A percentile compares a stretch with the other conserved stretches of the same genome.
Evolutionary conservation across 2,797 vertebrate species (phyloP).

Genomic region (Pteronotus mesoamericanus): DNA sequence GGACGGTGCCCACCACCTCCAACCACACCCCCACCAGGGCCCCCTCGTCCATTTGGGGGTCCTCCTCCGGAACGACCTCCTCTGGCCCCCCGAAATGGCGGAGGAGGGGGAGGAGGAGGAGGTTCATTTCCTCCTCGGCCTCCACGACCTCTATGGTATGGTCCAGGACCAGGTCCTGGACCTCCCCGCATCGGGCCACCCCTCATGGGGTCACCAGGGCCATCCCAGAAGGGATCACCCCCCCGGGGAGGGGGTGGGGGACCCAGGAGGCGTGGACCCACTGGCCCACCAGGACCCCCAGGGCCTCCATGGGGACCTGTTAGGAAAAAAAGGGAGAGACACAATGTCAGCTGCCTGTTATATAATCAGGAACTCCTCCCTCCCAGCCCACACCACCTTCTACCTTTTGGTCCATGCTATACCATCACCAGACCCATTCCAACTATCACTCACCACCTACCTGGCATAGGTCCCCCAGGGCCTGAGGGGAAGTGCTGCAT

Average conservation of each 20-base stretch:
- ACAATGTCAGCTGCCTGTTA: neutral
- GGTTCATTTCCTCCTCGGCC: constrained; percentile 87
- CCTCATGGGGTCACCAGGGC: constrained; percentile 86
- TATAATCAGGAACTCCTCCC: neutral
- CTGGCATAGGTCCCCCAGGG: constrained; percentile 81
- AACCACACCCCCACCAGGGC: constrained; percentile 81
- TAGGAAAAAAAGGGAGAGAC: neutral
- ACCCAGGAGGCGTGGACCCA: constrained; percentile 78
- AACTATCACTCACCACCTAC: constrained; percentile 46
- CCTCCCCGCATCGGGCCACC: constrained; percentile 82
- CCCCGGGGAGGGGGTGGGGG: constrained; percentile 88
- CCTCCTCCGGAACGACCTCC: constrained; percentile 85
- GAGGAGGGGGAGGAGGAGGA: constrained; percentile 82
- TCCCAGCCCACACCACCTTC: neutral
- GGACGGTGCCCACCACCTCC: constrained; percentile 73
- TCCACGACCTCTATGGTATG: constrained; percentile 89
- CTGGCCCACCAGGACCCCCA: constrained; percentile 76
- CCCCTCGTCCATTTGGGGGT: constrained; percentile 84
- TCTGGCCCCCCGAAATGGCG: constrained; percentile 84
- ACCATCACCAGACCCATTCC: neutral
- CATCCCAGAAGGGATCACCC: constrained; percentile 89
- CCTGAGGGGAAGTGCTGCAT: constrained; percentile 92
- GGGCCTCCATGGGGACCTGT: constrained; percentile 78
- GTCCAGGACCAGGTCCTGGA: constrained; percentile 82
- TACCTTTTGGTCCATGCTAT: neutral